Evolutionary conservation across 1,140 invertebrate species (phyloP), one percentile per base, ranked within the genome.

Genomic region (Caenorhabditis inopinata): DNA sequence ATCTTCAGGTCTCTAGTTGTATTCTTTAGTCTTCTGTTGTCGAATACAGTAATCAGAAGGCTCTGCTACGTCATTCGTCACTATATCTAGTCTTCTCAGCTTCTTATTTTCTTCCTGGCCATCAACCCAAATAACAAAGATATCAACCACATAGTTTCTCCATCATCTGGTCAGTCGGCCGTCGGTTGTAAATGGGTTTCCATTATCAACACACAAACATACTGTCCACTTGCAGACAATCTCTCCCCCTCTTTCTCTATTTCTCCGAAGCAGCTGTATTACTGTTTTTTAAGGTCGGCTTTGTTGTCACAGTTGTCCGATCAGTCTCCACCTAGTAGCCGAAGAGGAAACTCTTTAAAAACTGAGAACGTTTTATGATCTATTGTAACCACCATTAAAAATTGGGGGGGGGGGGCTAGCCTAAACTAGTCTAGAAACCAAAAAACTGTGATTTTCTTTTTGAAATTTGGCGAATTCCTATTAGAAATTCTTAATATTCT

Each of bases 221-320:
- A 42, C 32, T 68, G 58, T 68, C 58, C 58, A 68, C 58, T 68
- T 48, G 21, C 49, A 25, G 21, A 51, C n/a, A 51, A 18, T 51
- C 21, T 25, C 49, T 51, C 14, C 18, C 32, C 38, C 14, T 42
- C 38, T 42, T 5, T 14, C 38, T 14, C 38, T 42, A 42, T 42
- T 42, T 14, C 38, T 42, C 38, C 14, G 5, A 42, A 5, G 14
- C 58, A 68, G 58, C 58, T 68, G 58, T 68, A 68, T 68, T 42
- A 18, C 38, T 68, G 58, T 68, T 68, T 68, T 68, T 42, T 68
- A 9, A 32, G n/a, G 3, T 29, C 38, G 38, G 58, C 58, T 68
- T 68, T 68, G 58, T 68, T 68, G 58, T 68, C 58, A 38, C 58
- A 21, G 58, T 68, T 29, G 58, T 38, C 58, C 38, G 58, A 32